Evolutionary conservation across 1,140 invertebrate genomes (phyloP), one percentile per base, ranked within the genome.

Genomic region (Dreissena rostriformis): DNA sequence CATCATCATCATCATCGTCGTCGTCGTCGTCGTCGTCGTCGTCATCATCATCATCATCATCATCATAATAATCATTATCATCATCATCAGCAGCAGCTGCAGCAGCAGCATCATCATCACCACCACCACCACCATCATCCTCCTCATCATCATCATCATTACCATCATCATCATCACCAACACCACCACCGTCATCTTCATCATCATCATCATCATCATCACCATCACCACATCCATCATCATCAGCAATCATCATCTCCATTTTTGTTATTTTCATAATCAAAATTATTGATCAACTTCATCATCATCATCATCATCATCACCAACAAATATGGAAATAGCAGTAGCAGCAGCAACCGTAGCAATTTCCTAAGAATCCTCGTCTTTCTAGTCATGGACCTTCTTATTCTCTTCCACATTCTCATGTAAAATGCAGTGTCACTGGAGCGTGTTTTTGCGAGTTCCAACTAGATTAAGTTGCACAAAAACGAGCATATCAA

Each of bases 201-300:
- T 68, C 29, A 68, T 68, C 29, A 68, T 68, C 29, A 68, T 68
- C 29, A 68, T 68, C 29, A 68, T 68, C 29, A 68, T 68, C 29
- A 68, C 24, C 29, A 68, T 7, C 29, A 68, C 24, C 29, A 68
- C 24, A 5, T 22, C 24, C 29, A 68, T 68, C 29, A 68, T 68
- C 26, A 67, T 67, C 26, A 67, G 12, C 26, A 57, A 67, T 67
- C 29, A 68, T 68, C 29, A 68, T 68, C 57, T 6, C 57, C 57
- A 5, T 12, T 61, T 6, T 68, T 2, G 24, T 68, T 2, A 68
- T 68, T 28, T 22, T 68, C 29, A 68, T 68, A 4, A 68, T 68
- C 2, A 7, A 22, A 17, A 68, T 68, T 5, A 68, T 4, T 5
- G 24, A 4, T 68, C 29, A 68, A 22, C 29, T 22, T 68, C 15